Conservation (phyloP, 1,140 invertebrate genomes). For the Procambarus clarkii region DNA sequence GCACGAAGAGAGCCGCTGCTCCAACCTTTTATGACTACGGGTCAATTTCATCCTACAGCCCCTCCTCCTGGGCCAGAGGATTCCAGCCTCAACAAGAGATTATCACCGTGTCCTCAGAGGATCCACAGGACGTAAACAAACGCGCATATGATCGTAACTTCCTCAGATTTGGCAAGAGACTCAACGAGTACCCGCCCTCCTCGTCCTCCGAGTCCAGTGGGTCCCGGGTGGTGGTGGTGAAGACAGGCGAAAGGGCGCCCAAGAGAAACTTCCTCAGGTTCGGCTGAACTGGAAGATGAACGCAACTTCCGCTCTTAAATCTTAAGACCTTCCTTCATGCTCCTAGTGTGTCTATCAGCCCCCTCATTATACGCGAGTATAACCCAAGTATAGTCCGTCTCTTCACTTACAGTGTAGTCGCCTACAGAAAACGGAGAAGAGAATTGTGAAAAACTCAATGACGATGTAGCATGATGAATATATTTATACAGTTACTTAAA, state of each 20-base stretch:
- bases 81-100: slow-evolving; percentile 13
- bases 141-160: slow-evolving; percentile 33
- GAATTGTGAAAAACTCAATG: neutral
- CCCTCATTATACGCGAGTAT: neutral
- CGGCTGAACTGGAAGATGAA: slow-evolving; percentile 20
- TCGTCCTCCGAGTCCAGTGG: neutral
- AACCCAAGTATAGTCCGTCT: neutral
- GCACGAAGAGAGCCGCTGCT: slow-evolving; percentile 23
- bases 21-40: neutral
- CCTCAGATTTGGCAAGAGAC: slow-evolving; percentile 48
- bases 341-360: neutral
- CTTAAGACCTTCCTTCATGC: neutral
- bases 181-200: neutral
- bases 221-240: neutral
- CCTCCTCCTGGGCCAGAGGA: neutral
- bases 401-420: neutral
- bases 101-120: neutral
- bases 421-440: neutral
- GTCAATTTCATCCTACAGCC: slow-evolving; percentile 2
- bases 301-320: neutral
- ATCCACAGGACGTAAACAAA: neutral
- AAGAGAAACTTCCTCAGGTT: slow-evolving; percentile 37
- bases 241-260: neutral
- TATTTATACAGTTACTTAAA: neutral
- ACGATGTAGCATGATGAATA: neutral